Evolutionary conservation across 2,113 vertebrate genomes (phyloP).

Genomic region (Gallinago paraguaiae): DNA sequence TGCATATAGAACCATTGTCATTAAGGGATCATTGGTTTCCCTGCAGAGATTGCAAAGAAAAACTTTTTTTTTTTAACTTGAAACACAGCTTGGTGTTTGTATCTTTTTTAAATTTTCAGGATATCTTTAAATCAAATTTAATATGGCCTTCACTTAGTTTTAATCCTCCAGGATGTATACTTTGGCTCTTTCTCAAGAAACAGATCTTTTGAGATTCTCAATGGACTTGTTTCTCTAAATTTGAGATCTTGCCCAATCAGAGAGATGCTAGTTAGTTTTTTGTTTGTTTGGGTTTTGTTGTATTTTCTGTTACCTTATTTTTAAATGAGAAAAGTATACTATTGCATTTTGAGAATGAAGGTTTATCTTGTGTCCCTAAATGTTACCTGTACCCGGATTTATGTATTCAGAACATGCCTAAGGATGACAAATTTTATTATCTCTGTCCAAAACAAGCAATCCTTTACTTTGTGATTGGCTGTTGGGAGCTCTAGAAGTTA

Average conservation of each 20-base stretch:
- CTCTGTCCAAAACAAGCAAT: neutral
- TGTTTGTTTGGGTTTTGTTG: neutral
- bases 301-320: neutral
- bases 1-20: neutral
- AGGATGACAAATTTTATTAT: neutral
- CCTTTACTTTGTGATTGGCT: neutral
- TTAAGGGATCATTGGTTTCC: neutral
- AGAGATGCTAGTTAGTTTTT: neutral
- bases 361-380: neutral
- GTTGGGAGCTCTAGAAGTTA: neutral
- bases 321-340: neutral
- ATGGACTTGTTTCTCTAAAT: neutral
- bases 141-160: slow-evolving; percentile 29
- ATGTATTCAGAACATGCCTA: neutral
- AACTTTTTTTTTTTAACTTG: neutral
- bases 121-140: slow-evolving; percentile 38
- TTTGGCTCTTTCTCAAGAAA: slow-evolving; percentile 44
- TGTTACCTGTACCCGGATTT: neutral
- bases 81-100: neutral
- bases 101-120: slow-evolving; percentile 12
- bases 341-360: neutral
- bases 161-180: slow-evolving; percentile 56
- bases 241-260: neutral
- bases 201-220: slow-evolving; percentile 1
- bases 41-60: neutral